Evolutionary conservation across 2,797 vertebrate species (phyloP), one percentile per base, ranked within the genome.

Genomic region (Notolepis coatsorum): DNA sequence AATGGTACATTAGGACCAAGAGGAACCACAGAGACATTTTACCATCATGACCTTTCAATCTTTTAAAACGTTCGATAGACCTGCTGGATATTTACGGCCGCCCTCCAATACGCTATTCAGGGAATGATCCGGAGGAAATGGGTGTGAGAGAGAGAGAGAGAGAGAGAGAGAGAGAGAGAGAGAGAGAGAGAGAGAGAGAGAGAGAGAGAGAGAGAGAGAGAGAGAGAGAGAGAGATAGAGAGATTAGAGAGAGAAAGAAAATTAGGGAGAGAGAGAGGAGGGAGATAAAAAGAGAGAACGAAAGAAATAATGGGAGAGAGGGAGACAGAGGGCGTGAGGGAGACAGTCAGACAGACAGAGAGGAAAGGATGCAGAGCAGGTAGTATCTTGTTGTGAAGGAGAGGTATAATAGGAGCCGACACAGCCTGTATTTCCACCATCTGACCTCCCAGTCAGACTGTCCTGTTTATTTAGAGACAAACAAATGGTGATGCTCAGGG

Each of bases 21-120:
- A 79, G 89, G 77, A 79, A 88, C 83, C 82, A 79, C 81, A 86
- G 82, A 86, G 75, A 77, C 85, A 87, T 87, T 89, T 89, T 90
- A 86, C 87, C 81, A 88, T 85, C 77, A 80, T 87, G 90, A 91
- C 87, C 87, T 91, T 91, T 91, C 86, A 84, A 81, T 91, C 84
- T 85, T 75, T n/a, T 89, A 79, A 88, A 86, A 84, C 48, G 33
- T 73, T 77, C 71, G 57, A 47, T 79, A 58, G 56, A 80, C 80
- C n/a, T n/a, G n/a, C n/a, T n/a, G n/a, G n/a, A n/a, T n/a, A n/a
- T n/a, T n/a, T n/a, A n/a, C n/a, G n/a, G n/a, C n/a, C n/a, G n/a
- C n/a, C n/a, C n/a, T n/a, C n/a, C n/a, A n/a, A n/a, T n/a, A n/a
- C n/a, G n/a, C n/a, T n/a, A n/a, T n/a, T n/a, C n/a, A 35, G 31